phyloP scores from a whole-genome alignment of 2,888 invertebrate species.

The Tholera decimalis region DNA sequence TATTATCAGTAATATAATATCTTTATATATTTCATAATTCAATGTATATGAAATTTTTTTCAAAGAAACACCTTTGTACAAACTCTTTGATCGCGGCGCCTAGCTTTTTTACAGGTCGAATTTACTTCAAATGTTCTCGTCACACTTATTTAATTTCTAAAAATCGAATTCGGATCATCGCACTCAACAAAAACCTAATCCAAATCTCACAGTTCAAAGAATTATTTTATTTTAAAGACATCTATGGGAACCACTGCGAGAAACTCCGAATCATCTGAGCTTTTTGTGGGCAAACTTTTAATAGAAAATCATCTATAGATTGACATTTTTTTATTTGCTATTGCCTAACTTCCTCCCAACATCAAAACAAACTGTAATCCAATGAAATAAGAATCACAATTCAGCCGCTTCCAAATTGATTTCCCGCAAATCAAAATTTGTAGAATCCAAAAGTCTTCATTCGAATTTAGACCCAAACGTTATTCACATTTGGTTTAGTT shows the following conservation, averaged over 20 bases:
- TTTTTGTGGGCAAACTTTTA: constrained; percentile 80
- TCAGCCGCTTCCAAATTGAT: background rate
- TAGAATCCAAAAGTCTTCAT: background rate
- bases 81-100: constrained; percentile 58
- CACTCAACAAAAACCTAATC: constrained; percentile 84
- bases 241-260: constrained; percentile 84
- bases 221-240: constrained; percentile 66
- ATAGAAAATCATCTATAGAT: constrained; percentile 78
- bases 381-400: background rate
- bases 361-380: constrained; percentile 34
- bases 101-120: constrained; percentile 58
- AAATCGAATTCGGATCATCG: constrained; percentile 79
- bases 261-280: constrained; percentile 81
- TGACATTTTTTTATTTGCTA: constrained; percentile 64
- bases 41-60: constrained; percentile 18
- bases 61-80: constrained; percentile 29
- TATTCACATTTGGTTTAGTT: constrained; percentile 20
- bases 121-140: constrained; percentile 48
- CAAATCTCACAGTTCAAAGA: constrained; percentile 79
- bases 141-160: constrained; percentile 72
- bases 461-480: constrained; percentile 22
- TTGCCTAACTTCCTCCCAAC: background rate
- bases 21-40: constrained; percentile 32
- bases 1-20: constrained; percentile 39
- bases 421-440: constrained; percentile 31